phyloP scores from a whole-genome alignment of 2,888 invertebrate genomes.

The Cheilosia vernalis region DNA sequence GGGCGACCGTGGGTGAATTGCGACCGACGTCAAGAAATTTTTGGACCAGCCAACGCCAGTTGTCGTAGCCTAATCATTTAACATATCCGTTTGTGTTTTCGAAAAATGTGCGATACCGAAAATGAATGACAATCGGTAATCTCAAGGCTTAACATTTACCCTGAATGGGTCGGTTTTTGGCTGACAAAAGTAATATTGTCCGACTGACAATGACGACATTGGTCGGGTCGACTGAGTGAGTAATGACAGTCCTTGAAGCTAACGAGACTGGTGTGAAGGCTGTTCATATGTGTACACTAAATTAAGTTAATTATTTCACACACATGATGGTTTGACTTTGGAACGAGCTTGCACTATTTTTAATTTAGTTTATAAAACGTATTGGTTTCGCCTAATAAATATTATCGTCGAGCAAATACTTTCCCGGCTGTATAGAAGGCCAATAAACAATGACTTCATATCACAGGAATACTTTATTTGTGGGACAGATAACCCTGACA shows the following conservation, averaged over 20 bases:
- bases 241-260: constrained; percentile 53
- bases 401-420: constrained; percentile 1
- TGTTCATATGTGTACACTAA: neutral
- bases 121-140: constrained; percentile 11
- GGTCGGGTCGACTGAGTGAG: constrained; percentile 5
- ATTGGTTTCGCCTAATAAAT: neutral
- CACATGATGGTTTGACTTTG: constrained; percentile 9
- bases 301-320: constrained; percentile 7
- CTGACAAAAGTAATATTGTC: constrained; percentile 16
- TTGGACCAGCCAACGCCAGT: neutral
- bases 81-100: constrained; percentile 3
- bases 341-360: neutral
- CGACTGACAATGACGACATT: constrained; percentile 10
- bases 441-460: constrained; percentile 41
- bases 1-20: constrained; percentile 35
- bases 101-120: constrained; percentile 22
- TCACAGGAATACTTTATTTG: constrained; percentile 24
- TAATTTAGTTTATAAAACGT: neutral
- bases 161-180: constrained; percentile 27
- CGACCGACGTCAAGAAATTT: constrained; percentile 31
- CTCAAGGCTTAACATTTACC: constrained; percentile 49
- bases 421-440: constrained; percentile 13
- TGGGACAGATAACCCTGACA: constrained; percentile 48
- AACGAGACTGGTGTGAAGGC: constrained; percentile 46
- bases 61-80: constrained; percentile 51